Base-by-base conservation (phyloP, 2,888 invertebrate species). In the Crocallis elinguaria region DNA sequence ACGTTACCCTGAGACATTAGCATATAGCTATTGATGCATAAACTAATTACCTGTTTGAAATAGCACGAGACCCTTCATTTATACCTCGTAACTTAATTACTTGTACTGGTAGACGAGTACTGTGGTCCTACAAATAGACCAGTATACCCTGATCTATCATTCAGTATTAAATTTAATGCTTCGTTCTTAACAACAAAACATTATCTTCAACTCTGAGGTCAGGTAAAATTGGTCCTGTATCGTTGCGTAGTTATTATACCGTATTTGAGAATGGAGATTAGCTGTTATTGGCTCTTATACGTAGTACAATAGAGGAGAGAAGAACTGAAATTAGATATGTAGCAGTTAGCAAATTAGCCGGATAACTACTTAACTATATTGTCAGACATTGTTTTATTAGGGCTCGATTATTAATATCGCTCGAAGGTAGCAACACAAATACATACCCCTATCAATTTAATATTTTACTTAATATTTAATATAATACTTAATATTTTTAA, bases 261-360 rank as follows among this genome's bases (percentile, higher is more conserved):
- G 73, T 84, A 86, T 73, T 88, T 83, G 82, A 82, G 73, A 82
- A 89, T 86, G 88, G 82, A 89, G 87, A 89, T 90, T 86, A 88
- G 82, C 77, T 83, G n/a, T n/a, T n/a, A 80, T 86, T 79, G 79
- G 80, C 82, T 82, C 83, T 80, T 81, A 78, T 78, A n/a, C n/a
- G n/a, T n/a, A 77, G 67, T 73, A 76, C 73, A 72, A 73, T 39
- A 32, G 25, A 65, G 58, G 64, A 74, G 75, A 73, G 75, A 76
- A 58, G 53, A 58, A 49, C 12, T 33, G n/a, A 33, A 8, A 33
- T 2, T 17, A 37, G 37, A 38, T 33, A 33, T 38, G 43, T 21
- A 8, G 2, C 1, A 7, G 27, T 5, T 21, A 0, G 1, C n/a
- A 14, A 12, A 19, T 21, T 41, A 11, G 32, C 39, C 45, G 41